Conservation (phyloP, 2,113 vertebrate species). For the Elgaria multicarinata region DNA sequence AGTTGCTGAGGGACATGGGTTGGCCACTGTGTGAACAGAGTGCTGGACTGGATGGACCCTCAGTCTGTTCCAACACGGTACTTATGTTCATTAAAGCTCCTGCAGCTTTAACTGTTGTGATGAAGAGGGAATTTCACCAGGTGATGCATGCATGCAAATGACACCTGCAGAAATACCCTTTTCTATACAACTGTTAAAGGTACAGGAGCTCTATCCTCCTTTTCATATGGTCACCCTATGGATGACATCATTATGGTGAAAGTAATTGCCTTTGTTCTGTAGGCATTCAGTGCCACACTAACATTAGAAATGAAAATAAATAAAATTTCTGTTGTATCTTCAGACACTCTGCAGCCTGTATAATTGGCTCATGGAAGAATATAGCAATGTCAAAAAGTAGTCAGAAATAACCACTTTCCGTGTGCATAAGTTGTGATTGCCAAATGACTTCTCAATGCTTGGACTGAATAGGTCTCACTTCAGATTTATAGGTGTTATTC, state of each 20-base stretch:
- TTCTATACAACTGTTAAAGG: too few relatives aligned
- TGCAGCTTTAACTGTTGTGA: too few relatives aligned
- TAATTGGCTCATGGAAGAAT: neutral
- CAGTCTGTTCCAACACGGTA: too few relatives aligned
- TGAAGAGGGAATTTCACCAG: too few relatives aligned
- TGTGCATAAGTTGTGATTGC: slow-evolving; percentile 28
- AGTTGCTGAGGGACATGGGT: too few relatives aligned
- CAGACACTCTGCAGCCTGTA: neutral
- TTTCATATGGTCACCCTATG: too few relatives aligned
- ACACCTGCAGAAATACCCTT: too few relatives aligned
- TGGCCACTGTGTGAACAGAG: too few relatives aligned
- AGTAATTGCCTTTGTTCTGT: neutral
- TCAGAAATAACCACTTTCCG: slow-evolving; percentile 20
- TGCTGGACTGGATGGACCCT: too few relatives aligned
- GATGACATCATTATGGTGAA: neutral
- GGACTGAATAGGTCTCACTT: slow-evolving; percentile 30
- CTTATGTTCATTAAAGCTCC: too few relatives aligned
- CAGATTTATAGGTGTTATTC: slow-evolving; percentile 55
- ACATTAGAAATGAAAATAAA: neutral
- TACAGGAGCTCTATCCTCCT: too few relatives aligned
- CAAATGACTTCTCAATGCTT: slow-evolving; percentile 39
- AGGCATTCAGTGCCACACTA: neutral
- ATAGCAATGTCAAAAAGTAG: neutral
- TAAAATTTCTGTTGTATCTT: neutral
- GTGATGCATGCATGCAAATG: too few relatives aligned